phyloP scores from a whole-genome alignment of 2,888 invertebrate species.

The Nowickia ferox region DNA sequence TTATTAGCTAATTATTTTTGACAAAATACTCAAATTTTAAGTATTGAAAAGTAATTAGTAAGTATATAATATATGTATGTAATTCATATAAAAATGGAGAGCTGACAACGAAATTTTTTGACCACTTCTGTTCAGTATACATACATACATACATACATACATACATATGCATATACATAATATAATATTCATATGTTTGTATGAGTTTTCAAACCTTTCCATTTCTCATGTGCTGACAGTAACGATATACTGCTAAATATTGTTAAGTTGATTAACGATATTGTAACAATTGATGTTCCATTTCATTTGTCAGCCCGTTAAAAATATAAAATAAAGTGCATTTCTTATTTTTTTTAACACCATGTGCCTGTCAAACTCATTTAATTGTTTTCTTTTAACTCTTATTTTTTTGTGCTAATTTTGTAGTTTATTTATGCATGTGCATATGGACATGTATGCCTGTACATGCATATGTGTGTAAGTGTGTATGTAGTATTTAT shows the following conservation, averaged over 20 bases:
- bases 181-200: neutral
- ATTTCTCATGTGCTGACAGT: slow-evolving; percentile 39
- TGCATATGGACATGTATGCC: neutral
- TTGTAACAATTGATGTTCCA: slow-evolving; percentile 62
- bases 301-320: slow-evolving; percentile 43
- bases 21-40: no score
- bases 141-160: neutral
- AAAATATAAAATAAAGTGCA: slow-evolving; percentile 36
- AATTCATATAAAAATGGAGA: no score
- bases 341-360: slow-evolving; percentile 58
- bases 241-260: slow-evolving; percentile 58
- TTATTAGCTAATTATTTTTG: no score
- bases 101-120: no score
- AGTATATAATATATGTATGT: no score
- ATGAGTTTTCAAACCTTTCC: slow-evolving; percentile 21
- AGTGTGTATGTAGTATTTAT: neutral
- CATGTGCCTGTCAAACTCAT: slow-evolving; percentile 35
- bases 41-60: no score
- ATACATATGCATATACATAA: neutral
- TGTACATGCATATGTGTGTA: neutral
- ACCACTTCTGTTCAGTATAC: neutral
- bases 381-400: slow-evolving; percentile 31
- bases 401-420: slow-evolving; percentile 41
- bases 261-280: slow-evolving; percentile 65
- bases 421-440: slow-evolving; percentile 9